Base-by-base conservation (phyloP, 2,113 vertebrate genomes). In the Indicator maculatus region DNA sequence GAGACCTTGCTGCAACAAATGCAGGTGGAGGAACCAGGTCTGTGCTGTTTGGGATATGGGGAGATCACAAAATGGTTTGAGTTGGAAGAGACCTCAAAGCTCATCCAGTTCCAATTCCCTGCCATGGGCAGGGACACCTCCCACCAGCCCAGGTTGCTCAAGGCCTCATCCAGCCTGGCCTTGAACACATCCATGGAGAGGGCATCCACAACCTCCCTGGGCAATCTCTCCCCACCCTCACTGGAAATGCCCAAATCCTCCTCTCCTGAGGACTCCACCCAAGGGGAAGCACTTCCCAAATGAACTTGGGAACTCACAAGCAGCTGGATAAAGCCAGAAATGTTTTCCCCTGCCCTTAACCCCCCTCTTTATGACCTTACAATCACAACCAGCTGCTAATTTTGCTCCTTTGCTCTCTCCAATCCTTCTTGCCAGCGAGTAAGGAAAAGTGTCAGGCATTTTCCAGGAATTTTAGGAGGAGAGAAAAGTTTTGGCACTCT, bases 31-130 rank as follows among this genome's bases (percentile, higher is more conserved):
- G 55, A 39, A 53, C 8, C 0, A 1, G 27, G 11, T 53, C 72
- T 23, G 41, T 4, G 16, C 17, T 1, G 0, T 19, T 41, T 11
- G 0, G 0, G n/a, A 16, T n/a, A 8, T 0, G 15, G 44, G 45
- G 27, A 61, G 53, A 33, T 38, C 41, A 20, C 7, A 47, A 8
- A 47, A 9, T 50, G 47, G 47, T 21, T 23, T 50, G 47, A 20
- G 20, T 50, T 50, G 47, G 20, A 50, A 50, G 47, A 10, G 47
- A 23, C 47, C 47, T 50, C 6, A 20, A 21, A 50, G 47, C 11
- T 23, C 47, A 50, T 50, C 47, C 47, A 50, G 47, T 50, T 50
- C 21, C 47, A 50, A 21, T 10, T 11, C 20, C 20, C 47, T 50
- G 20, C 47, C 21, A 21, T 50, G 47, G 47, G 47, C 47, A 50